Base-by-base conservation (phyloP, 2,113 vertebrate genomes). In the Otolemur garnettii region DNA sequence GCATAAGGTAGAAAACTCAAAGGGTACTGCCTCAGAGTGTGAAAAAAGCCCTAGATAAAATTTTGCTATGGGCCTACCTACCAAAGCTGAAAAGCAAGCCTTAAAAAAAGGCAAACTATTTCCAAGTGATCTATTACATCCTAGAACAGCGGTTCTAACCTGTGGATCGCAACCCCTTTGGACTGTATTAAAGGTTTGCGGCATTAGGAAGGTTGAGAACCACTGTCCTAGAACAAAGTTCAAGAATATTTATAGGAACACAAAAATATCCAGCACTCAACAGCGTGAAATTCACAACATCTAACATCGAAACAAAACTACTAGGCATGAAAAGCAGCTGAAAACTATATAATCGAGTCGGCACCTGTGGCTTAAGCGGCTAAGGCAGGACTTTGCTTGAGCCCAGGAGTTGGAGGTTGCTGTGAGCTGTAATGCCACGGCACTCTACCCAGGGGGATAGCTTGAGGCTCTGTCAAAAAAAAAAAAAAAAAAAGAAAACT, bases 71-170 rank as follows among this genome's bases (percentile, higher is more conserved):
- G 53, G 10, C 30, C 69, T 33, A 77, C 77, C 60, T 45, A 78
- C 71, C 28, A 94, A 91, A 91, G 69, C 53, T 64, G n/a, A 64
- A 91, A 59, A 94, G 78, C 5, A 82, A 87, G 59, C 24, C 68
- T 87, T 55, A 79, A 85, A 84, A 82, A 87, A 57, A 13, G 75
- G 74, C 57, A 86, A 84, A 24, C 50, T 90, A 90, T 80, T 80
- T 93, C 42, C 30, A 90, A 72, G 30, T 79, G 55, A 84, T 64
- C 93, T 93, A 93, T 90, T 90, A 93, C 10, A 95, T 66, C 80
- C 45, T 45, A 93, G 45, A 28, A 92, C 26, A 80, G 45, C 8
- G 8, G 45, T 50, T 50, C 45, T 50, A 50, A 50, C 45, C 45
- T 50, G 45, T 50, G 45, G 45, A 10, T 50, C 45, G 45, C 45